phyloP scores from a whole-genome alignment of 2,888 invertebrate species.

The Limenitis camilla region DNA sequence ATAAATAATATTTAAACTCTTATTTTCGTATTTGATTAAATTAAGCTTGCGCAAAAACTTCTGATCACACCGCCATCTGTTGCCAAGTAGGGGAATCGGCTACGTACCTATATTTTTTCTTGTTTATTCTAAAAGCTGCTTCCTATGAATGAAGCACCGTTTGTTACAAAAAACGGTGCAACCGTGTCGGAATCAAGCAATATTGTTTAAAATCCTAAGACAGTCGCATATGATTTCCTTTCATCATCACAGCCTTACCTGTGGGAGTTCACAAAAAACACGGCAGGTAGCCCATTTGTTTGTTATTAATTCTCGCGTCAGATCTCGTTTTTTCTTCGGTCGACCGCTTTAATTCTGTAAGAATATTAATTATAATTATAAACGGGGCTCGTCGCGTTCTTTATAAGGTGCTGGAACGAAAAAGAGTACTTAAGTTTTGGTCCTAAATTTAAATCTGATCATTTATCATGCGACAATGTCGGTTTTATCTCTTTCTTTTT shows the following conservation, averaged over 20 bases:
- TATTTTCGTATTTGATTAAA: constrained; percentile 27
- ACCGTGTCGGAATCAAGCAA: constrained; percentile 66
- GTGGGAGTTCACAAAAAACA: constrained; percentile 70
- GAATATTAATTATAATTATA: constrained; percentile 76
- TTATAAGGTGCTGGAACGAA: constrained; percentile 49
- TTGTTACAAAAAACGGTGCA: constrained; percentile 51
- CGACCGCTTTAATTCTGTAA: constrained; percentile 71
- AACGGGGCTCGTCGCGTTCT: constrained; percentile 66
- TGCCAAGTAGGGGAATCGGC: constrained; percentile 46
- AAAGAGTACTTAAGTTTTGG: constrained; percentile 46
- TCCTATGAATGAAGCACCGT: constrained; percentile 57
- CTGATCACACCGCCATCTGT: constrained; percentile 50
- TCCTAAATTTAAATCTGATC: constrained; percentile 70
- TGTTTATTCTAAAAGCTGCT: constrained; percentile 40
- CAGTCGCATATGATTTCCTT: constrained; percentile 67
- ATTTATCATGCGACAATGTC: constrained; percentile 72
- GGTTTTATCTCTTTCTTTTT: constrained; percentile 60
- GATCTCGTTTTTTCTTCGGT: constrained; percentile 60
- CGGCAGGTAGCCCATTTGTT: constrained; percentile 75
- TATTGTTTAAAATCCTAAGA: constrained; percentile 69
- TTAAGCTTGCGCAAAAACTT: constrained; percentile 24
- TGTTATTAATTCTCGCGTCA: constrained; percentile 75
- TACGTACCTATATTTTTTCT: constrained; percentile 38
- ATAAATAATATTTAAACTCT: constrained; percentile 16
- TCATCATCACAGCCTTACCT: constrained; percentile 67